These are phyloP conservation scores for Ephestia elutella DNA, from an alignment of 1,140 invertebrate species.

Conservation along the genomic window DNA sequence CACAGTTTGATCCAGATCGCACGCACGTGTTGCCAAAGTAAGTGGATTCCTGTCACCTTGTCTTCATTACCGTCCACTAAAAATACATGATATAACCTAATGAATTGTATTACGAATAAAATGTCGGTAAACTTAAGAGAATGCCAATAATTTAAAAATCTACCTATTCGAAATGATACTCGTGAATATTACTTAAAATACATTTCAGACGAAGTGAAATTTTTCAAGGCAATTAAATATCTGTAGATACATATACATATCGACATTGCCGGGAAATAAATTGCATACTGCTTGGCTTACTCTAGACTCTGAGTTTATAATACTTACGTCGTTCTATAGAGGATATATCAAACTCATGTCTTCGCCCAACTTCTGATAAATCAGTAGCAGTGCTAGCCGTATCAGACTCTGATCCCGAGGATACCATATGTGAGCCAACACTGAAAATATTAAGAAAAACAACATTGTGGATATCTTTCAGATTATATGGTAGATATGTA, in stretches of 20 bases:
- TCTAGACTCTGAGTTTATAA: background rate
- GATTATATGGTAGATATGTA: no score
- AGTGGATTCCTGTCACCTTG: slow-evolving; percentile 29
- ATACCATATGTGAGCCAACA: slow-evolving; percentile 41
- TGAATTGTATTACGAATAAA: no score
- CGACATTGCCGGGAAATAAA: no score
- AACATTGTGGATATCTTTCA: no score
- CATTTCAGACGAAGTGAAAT: no score
- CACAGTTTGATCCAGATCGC: slow-evolving; percentile 56
- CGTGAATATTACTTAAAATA: no score
- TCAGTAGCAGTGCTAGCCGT: slow-evolving; percentile 25
- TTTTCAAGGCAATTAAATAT: no score
- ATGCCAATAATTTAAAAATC: no score
- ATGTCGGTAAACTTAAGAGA: no score
- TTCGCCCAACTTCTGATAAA: slow-evolving; percentile 20
- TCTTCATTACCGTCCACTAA: slow-evolving; percentile 34
- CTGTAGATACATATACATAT: no score
- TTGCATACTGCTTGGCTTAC: no score
- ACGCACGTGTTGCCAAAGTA: slow-evolving; percentile 39
- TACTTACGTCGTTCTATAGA: slow-evolving; percentile 37
- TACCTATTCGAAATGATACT: no score
- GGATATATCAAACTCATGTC: slow-evolving; percentile 26
- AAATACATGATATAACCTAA: background rate
- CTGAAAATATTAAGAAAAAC: slow-evolving; percentile 19
- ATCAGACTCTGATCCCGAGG: slow-evolving; percentile 29